Evolutionary conservation across 2,113 vertebrate species (phyloP).

Genomic region (Genyomyrus donnyi): DNA sequence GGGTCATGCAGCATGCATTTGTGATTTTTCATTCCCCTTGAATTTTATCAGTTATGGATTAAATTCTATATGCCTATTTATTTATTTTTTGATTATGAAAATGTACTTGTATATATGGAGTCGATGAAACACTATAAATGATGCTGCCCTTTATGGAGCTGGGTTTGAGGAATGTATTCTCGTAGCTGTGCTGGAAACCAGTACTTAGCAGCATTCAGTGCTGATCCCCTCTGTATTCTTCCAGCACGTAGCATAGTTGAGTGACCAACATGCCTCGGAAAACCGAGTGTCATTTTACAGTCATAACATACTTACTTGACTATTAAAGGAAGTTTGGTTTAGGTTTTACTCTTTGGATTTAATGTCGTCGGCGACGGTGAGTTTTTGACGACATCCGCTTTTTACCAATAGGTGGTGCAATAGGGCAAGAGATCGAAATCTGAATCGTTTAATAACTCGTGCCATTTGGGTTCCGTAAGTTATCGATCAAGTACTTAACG

Average conservation of each 20-base stretch:
- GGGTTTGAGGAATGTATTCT: constrained; percentile 11
- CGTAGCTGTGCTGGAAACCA: constrained; percentile 27
- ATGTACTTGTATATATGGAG: constrained; percentile 27
- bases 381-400: constrained; percentile 7
- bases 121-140: constrained; percentile 42
- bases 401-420: constrained; percentile 50
- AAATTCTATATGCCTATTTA: constrained; percentile 62
- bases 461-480: constrained; percentile 45
- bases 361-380: background rate
- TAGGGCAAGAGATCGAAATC: constrained; percentile 6
- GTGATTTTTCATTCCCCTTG: constrained; percentile 26
- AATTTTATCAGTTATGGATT: constrained; percentile 44
- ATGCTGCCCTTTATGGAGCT: constrained; percentile 41
- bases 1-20: constrained; percentile 8
- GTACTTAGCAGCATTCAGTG: constrained; percentile 23
- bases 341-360: background rate
- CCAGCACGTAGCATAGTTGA: constrained; percentile 36
- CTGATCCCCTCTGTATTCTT: constrained; percentile 22
- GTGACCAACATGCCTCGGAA: constrained; percentile 56
- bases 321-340: constrained; percentile 32
- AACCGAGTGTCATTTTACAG: constrained; percentile 50
- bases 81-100: constrained; percentile 53
- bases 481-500: constrained; percentile 32
- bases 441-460: constrained; percentile 8
- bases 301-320: constrained; percentile 34